These are phyloP conservation scores for Vombatus ursinus DNA, from an alignment of 2,113 vertebrate genomes.

Conservation along the genomic window DNA sequence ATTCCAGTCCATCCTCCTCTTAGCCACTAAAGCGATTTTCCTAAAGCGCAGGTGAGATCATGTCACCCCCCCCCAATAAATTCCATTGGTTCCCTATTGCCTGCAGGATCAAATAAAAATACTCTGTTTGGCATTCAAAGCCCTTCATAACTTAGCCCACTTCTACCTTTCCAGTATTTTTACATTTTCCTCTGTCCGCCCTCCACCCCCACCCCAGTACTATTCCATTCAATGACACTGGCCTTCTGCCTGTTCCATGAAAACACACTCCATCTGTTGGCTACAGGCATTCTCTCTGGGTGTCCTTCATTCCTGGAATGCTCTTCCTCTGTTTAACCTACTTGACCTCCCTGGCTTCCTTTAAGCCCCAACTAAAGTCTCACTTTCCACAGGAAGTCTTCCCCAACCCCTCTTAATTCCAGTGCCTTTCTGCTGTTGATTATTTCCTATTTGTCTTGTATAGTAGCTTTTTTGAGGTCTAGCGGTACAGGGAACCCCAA, in stretches of 20 bases:
- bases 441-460: background rate
- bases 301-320: background rate
- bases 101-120: background rate
- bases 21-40: background rate
- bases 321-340: background rate
- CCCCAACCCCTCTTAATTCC: background rate
- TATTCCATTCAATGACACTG: background rate
- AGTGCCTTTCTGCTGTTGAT: background rate
- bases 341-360: background rate
- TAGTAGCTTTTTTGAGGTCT: background rate
- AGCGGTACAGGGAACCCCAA: too few species aligned
- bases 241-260: background rate
- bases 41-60: background rate
- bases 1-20: background rate
- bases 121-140: background rate
- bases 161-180: background rate
- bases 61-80: background rate
- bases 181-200: background rate
- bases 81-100: background rate
- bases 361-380: background rate
- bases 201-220: background rate
- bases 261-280: background rate
- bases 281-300: background rate
- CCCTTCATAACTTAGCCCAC: background rate
- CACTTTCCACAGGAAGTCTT: background rate